Evolutionary conservation across 2,888 invertebrate species (phyloP).

Genomic region (Aphodius granarius): DNA sequence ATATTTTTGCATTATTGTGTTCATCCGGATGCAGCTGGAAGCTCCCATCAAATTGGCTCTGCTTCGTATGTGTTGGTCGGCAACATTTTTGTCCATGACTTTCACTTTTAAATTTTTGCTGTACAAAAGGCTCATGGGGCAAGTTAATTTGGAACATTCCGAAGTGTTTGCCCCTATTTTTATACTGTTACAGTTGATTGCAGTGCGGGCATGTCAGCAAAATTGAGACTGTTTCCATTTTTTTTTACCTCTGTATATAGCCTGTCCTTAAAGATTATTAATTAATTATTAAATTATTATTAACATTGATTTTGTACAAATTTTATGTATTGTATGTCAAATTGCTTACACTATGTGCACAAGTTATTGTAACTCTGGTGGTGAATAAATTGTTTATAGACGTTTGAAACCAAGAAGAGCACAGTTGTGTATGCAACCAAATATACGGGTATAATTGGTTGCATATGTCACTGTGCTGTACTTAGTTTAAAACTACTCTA

Average conservation of each 20-base stretch:
- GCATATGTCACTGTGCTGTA: no score
- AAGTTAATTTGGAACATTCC: slow-evolving; percentile 81
- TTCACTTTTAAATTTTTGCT: slow-evolving; percentile 90
- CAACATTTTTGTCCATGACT: slow-evolving; percentile 77
- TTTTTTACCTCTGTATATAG: background rate
- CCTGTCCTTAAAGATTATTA: background rate
- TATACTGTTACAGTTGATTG: slow-evolving; percentile 84
- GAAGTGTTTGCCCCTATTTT: slow-evolving; percentile 93
- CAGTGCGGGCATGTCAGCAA: slow-evolving; percentile 88
- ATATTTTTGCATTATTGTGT: slow-evolving; percentile 94
- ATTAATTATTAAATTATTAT: no score
- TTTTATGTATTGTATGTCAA: background rate
- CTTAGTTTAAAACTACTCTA: background rate
- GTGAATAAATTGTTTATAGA: background rate
- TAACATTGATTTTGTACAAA: background rate
- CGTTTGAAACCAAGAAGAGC: no score
- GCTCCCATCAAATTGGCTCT: slow-evolving; percentile 77
- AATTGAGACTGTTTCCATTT: slow-evolving; percentile 31
- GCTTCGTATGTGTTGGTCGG: slow-evolving; percentile 81
- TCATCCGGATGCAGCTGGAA: slow-evolving; percentile 87
- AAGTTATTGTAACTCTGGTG: background rate
- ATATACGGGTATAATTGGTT: no score
- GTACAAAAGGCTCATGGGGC: slow-evolving; percentile 83
- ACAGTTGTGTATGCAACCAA: no score
- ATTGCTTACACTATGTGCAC: background rate